Evolutionary conservation across 2,113 vertebrate species (phyloP), one percentile per base, ranked within the genome.

Genomic region (Alectura lathami): DNA sequence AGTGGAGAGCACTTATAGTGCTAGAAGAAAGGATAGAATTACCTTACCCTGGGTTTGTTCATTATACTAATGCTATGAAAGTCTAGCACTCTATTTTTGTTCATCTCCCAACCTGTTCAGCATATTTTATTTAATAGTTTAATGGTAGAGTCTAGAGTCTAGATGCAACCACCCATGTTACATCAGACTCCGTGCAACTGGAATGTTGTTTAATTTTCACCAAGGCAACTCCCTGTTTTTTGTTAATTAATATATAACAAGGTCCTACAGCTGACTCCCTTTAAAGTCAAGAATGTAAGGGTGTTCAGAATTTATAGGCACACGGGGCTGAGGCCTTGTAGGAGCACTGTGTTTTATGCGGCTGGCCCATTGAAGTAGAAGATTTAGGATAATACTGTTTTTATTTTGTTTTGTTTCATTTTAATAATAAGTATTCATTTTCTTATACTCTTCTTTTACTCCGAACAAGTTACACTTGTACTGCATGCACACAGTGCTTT

Each of bases 151-250:
- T 60, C 91, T 85, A 64, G 84, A 89, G 63, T 60, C 91, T 97
- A 92, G 84, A 85, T 91, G 93, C 59, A 96, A 24, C 86, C 88
- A 96, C 86, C 88, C 94, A 86, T 91, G 64, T 95, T 96, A 84
- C 96, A 90, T 87, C 94, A 96, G 88, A 80, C 59, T 66, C n/a
- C 73, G 32, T 86, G 69, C 93, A 92, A 73, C 83, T 95, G 89
- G 87, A 95, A 95, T 96, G 94, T 94, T 91, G 93, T 96, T 97
- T 96, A 82, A 85, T 85, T 88, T 90, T 96, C 92, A 89, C 72
- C 93, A 89, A 79, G 83, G 73, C 87, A 67, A 83, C 91, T 91
- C 95, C 95, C 73, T 86, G 77, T 10, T 94, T 94, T 85, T 86
- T 90, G 36, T 93, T 95, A 92, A 93, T 96, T 96, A 92, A 80